A percentile compares a stretch with the other conserved stretches of the same genome.
Evolutionary conservation across 2,113 vertebrate genomes (phyloP).

Genomic region (Phocoena phocoena): DNA sequence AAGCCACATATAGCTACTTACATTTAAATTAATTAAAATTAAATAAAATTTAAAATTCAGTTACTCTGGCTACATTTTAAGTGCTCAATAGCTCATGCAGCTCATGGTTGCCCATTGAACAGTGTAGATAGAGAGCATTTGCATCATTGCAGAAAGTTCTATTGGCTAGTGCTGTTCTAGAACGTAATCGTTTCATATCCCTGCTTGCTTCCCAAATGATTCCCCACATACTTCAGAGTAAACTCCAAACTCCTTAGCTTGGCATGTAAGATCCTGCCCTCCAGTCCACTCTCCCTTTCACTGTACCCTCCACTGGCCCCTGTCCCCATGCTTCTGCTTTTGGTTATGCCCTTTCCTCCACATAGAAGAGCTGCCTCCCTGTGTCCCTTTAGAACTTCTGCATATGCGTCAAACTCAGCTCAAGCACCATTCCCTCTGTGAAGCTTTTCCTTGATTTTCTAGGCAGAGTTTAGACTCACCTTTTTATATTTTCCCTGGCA

Average conservation of each 20-base stretch:
- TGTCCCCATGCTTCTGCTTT: not conserved
- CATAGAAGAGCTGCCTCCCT: not conserved
- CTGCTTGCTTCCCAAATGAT: not conserved
- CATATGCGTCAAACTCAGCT: not conserved
- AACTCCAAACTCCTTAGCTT: not conserved
- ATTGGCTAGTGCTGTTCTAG: not conserved
- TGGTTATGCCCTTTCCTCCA: not conserved
- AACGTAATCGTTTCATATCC: not conserved
- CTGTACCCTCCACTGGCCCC: too few relatives aligned
- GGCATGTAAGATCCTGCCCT: not conserved
- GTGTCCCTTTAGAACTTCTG: not conserved
- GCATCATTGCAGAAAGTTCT: not conserved
- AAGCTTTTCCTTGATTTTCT: not conserved
- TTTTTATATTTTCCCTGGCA: not conserved
- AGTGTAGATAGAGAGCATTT: not conserved
- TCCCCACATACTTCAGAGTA: not conserved
- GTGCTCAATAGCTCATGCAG: not conserved
- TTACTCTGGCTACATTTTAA: not conserved
- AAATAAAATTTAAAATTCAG: not conserved
- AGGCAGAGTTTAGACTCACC: not conserved
- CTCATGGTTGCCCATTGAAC: not conserved
- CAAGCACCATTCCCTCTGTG: accelerated
- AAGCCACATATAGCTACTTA: not conserved
- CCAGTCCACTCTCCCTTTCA: not conserved
- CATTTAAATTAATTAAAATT: not conserved